A percentile compares a stretch with the other conserved stretches of the same genome.
Evolutionary conservation across 2,797 vertebrate genomes (phyloP).

Genomic region (Fistularia tabacaria): DNA sequence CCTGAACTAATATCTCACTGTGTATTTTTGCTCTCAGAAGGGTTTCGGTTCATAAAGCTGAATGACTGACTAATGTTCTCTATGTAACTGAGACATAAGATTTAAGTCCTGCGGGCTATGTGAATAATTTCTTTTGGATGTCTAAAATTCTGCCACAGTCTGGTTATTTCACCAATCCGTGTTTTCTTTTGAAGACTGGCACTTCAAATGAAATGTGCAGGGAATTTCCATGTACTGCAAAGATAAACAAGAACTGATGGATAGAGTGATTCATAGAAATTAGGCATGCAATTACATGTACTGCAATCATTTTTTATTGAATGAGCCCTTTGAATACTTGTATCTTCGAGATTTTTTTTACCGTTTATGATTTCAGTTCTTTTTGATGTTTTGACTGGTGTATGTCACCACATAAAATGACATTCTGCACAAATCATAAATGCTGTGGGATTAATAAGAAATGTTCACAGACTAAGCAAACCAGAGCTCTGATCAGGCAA

Average conservation of each 20-base stretch:
- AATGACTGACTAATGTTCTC: constrained; percentile 34
- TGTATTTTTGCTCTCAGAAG: constrained; percentile 10
- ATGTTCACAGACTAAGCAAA: not conserved
- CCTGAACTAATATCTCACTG: constrained; percentile 11
- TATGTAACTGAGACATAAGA: constrained; percentile 35
- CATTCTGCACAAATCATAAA: constrained; percentile 1
- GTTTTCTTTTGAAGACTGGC: constrained; percentile 38
- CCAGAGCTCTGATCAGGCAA: too few species aligned
- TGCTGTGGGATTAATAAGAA: not conserved
- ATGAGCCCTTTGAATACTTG: too few species aligned
- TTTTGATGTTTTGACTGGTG: constrained; percentile 5
- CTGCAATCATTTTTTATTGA: not conserved
- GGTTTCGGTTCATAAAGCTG: constrained; percentile 22
- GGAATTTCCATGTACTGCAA: not conserved
- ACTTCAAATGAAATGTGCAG: constrained; percentile 7
- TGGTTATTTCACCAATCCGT: constrained; percentile 31
- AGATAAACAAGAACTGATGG: constrained; percentile 14
- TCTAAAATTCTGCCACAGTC: constrained; percentile 33
- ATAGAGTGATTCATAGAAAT: not conserved
- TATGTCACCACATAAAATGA: constrained; percentile 10
- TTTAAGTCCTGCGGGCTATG: constrained; percentile 31
- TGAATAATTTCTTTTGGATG: constrained; percentile 61
- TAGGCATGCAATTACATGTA: constrained; percentile 3
- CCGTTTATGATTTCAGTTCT: not conserved
- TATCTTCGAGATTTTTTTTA: not conserved